Evolutionary conservation across 2,797 vertebrate genomes (phyloP).

Genomic region (Ataeniobius toweri): DNA sequence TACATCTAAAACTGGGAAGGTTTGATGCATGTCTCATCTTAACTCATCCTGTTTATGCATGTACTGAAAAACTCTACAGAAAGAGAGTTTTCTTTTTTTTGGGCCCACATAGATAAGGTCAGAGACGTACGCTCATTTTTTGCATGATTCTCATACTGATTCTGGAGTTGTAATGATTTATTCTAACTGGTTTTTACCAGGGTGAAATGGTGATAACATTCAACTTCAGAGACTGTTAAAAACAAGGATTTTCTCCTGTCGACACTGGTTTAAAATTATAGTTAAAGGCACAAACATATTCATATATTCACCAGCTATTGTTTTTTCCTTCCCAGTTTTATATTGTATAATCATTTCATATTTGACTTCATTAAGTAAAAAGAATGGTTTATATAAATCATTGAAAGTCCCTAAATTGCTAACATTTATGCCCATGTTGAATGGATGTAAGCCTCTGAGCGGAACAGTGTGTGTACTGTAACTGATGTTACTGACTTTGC

Average conservation of each 20-base stretch:
- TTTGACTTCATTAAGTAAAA: background rate
- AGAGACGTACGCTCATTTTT: background rate
- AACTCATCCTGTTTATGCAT: slow-evolving; percentile 6
- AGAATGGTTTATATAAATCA: background rate
- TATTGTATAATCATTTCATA: slow-evolving; percentile 1
- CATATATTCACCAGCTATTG: background rate
- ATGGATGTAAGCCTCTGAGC: background rate
- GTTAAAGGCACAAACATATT: background rate
- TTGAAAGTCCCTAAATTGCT: background rate
- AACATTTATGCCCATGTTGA: background rate
- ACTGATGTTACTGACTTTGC: slow-evolving; percentile 37
- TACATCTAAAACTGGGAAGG: slow-evolving; percentile 42
- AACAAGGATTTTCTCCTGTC: background rate
- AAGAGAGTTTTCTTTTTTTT: background rate
- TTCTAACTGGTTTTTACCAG: background rate
- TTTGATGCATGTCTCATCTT: slow-evolving; percentile 26
- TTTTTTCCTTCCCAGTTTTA: background rate
- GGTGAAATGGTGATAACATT: background rate
- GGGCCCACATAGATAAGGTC: background rate
- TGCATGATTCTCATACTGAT: slow-evolving; percentile 2
- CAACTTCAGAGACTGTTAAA: background rate
- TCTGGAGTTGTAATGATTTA: background rate
- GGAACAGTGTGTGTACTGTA: slow-evolving; percentile 40
- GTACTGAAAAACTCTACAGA: background rate
- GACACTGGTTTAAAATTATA: background rate